Base-by-base conservation (phyloP, 2,888 invertebrate genomes). In the Abrostola tripartita region DNA sequence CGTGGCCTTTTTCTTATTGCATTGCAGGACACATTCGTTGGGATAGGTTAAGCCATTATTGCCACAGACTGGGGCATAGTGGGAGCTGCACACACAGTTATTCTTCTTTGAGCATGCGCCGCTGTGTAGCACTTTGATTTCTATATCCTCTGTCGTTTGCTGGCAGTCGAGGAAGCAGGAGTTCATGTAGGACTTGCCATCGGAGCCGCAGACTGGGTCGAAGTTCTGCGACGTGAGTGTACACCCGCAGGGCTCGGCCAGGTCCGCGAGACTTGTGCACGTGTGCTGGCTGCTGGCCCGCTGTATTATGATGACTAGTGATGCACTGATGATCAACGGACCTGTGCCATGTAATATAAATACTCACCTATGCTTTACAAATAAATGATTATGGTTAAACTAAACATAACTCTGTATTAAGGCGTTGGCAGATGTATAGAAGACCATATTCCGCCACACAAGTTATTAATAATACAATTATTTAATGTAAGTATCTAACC, bases 11-110 rank as follows among this genome's bases (percentile, higher is more conserved):
- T 38, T 50, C 5, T 11, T 49, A 5, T 57, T n/a, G 44, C 79
- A 81, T 0, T 74, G 47, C 5, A 85, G 52, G 24, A 78, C 42
- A 11, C 84, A 85, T 0, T 96, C 52, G 87, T 95, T 96, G 65
- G 92, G 91, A 87, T 97, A 97, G 0, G 96, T 96, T 66, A 95
- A 91, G 10, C 96, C 96, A 86, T 97, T 96, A 47, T 95, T 95
- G 35, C 96, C 97, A 87, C 97, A 97, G 6, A 97, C 96, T 35
- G 95, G 95, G 0, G 1, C 10, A 1, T 63, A 71, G 5, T 0
- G 4, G 6, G 50, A 35, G 5, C 35, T 8, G 8, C 71, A 71
- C 8, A 7, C 7, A 51, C 70, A 71, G 10, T 11, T 24, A 4
- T 12, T 5, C 0, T 67, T 35, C 8, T 38, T 8, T 0, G 42